Percentiles rank a stretch among this genome's conserved stretches.
Conservation (phyloP, 2,113 vertebrate species). For the Prolemur simus region DNA sequence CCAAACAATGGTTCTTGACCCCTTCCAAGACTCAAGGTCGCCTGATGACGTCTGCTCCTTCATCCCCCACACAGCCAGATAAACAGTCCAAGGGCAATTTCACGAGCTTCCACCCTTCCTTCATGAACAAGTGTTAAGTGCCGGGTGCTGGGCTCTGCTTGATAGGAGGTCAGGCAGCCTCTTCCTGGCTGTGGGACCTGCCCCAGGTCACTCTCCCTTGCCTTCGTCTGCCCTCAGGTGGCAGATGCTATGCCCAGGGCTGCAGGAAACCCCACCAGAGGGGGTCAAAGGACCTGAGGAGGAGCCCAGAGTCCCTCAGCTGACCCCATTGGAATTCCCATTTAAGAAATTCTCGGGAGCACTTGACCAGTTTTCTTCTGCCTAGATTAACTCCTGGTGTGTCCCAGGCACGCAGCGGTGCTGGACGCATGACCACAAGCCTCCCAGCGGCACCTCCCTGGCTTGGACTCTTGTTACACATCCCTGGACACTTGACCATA, state of each 20-base stretch:
- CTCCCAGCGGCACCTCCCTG: background rate
- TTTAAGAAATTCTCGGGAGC: background rate
- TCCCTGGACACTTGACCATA: background rate
- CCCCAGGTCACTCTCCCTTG: background rate
- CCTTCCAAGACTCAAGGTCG: background rate
- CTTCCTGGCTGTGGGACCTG: background rate
- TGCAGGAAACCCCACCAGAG: background rate
- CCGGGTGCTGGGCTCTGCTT: fast-evolving
- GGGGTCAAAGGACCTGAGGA: background rate
- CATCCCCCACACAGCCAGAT: fast-evolving
- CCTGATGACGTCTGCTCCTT: too few relatives aligned
- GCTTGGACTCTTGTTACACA: background rate
- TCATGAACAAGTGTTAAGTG: background rate
- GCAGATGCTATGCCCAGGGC: background rate
- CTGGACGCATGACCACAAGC: fast-evolving
- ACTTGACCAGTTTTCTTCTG: background rate
- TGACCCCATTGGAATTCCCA: background rate
- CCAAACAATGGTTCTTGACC: too few relatives aligned
- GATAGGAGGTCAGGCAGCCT: background rate
- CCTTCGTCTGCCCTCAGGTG: background rate
- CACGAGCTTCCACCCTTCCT: fast-evolving
- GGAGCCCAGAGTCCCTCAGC: background rate
- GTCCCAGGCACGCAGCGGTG: fast-evolving
- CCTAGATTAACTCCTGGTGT: background rate
- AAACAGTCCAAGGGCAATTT: too few relatives aligned